phyloP scores from a whole-genome alignment of 2,888 invertebrate genomes.

The Drosophila cyrtoloma region DNA sequence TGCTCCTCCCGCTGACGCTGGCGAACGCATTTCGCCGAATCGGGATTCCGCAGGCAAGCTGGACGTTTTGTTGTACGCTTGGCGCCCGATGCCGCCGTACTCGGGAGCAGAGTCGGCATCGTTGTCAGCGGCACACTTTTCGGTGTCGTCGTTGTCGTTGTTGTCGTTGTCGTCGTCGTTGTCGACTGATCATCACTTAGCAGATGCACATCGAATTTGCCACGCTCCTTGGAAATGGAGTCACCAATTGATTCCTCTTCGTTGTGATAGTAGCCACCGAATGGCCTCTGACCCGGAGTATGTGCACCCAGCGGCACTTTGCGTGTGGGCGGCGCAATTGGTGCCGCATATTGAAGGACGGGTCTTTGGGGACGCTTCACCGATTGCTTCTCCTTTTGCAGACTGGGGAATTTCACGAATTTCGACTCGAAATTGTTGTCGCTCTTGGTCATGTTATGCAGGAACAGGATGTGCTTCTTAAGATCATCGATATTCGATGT shows the following conservation, averaged over 20 bases:
- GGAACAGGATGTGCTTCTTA: constrained; percentile 84
- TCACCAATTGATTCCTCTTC: constrained; percentile 68
- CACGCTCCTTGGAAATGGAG: constrained; percentile 51
- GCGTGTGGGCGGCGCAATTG: constrained; percentile 81
- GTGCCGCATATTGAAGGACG: constrained; percentile 80
- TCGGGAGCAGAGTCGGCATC: constrained; percentile 43
- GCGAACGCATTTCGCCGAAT: constrained; percentile 82
- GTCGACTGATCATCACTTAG: constrained; percentile 77
- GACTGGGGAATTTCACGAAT: constrained; percentile 85
- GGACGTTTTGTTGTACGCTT: constrained; percentile 82
- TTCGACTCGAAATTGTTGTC: constrained; percentile 85
- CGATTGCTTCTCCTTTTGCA: constrained; percentile 80
- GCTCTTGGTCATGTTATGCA: constrained; percentile 85
- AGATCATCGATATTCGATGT: constrained; percentile 85
- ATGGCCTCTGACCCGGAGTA: constrained; percentile 63
- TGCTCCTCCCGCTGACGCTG: constrained; percentile 83
- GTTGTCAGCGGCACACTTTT: constrained; percentile 52
- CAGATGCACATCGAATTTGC: constrained; percentile 82
- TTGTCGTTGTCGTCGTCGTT: constrained; percentile 41
- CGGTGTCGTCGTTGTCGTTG: constrained; percentile 49
- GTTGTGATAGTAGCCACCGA: constrained; percentile 79
- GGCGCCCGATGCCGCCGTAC: constrained; percentile 39
- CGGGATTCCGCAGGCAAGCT: constrained; percentile 81
- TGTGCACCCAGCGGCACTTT: constrained; percentile 64
- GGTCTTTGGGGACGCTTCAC: constrained; percentile 71